Evolutionary conservation across 2,888 invertebrate genomes (phyloP), one percentile per base, ranked within the genome.

Genomic region (Terebella lapidaria): DNA sequence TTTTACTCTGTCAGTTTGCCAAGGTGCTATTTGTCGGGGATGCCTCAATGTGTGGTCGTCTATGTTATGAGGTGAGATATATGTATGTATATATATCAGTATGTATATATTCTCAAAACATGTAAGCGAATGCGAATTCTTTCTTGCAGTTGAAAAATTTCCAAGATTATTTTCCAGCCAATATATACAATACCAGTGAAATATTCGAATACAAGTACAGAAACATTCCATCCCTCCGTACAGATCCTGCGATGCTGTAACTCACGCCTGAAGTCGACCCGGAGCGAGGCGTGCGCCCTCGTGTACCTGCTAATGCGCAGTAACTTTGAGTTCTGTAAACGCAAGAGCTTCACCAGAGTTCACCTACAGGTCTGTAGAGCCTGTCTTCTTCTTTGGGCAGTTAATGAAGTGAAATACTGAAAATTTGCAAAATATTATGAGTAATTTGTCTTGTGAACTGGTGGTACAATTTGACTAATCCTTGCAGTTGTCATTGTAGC

Each of bases 271-370:
- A 87, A 89, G 47, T 88, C 88, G 61, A 87, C 93, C 57, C 85
- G 94, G 24, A 90, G 92, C 72, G 94, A 94, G 78, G 91, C 94
- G 0, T 93, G 93, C 72, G 93, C 93, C 52, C 87, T 94, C 27
- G 84, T 95, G 1, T 95, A 94, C 81, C 84, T 94, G 56, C 84
- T 95, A 30, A 94, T 95, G 94, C 85, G 94, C 67, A 91, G 91
- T 75, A 94, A 94, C 83, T 95, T 91, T 82, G 93, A 94, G 76
- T 92, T 91, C 76, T 90, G 89, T 53, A 86, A 87, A 57, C 46
- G 59, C 3, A 90, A 90, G 68, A 90, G 89, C 60, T 84, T 94
- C 64, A 94, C 92, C 0, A 84, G 94, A 66, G 93, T 94, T 0
- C 94, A 94, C 75, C 53, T 61, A 5, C 61, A 61, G 58, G 61